A percentile compares a stretch with the other conserved stretches of the same genome.
Evolutionary conservation across 2,113 vertebrate species (phyloP).

Genomic region (Redunca redunca): DNA sequence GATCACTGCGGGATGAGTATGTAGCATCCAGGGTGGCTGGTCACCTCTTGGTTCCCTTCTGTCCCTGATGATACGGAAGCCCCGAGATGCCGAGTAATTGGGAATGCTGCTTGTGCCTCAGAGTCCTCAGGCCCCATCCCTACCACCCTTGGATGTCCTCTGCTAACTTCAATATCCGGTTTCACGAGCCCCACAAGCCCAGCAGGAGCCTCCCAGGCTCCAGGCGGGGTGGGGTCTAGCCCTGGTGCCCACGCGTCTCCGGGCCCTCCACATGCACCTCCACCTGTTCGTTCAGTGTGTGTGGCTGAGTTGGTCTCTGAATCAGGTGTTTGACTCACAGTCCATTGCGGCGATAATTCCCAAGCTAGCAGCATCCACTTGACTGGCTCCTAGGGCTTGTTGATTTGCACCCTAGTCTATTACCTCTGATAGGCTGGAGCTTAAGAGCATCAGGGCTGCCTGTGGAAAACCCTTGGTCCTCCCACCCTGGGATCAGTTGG

Average conservation of each 20-base stretch:
- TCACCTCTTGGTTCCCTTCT: rapidly evolving
- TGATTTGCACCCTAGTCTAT: neutral
- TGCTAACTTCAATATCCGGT: neutral
- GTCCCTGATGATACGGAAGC: neutral
- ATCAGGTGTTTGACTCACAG: neutral
- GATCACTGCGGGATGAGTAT: rapidly evolving
- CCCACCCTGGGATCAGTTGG: neutral
- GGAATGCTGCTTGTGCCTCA: neutral
- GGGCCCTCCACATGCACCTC: neutral
- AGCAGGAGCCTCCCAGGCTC: neutral
- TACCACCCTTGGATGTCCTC: no score
- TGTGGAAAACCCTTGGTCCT: neutral
- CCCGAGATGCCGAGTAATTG: rapidly evolving
- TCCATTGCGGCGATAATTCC: neutral
- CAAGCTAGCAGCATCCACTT: neutral
- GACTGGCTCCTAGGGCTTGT: neutral
- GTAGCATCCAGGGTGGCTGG: rapidly evolving
- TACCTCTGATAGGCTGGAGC: rapidly evolving
- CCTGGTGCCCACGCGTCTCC: rapidly evolving
- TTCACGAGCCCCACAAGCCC: neutral
- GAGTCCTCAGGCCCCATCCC: neutral
- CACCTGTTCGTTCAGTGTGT: neutral
- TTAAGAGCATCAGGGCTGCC: neutral
- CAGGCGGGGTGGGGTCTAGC: neutral
- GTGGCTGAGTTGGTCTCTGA: neutral